Conservation (phyloP, 2,113 vertebrate species). For the Nymphicus hollandicus region DNA sequence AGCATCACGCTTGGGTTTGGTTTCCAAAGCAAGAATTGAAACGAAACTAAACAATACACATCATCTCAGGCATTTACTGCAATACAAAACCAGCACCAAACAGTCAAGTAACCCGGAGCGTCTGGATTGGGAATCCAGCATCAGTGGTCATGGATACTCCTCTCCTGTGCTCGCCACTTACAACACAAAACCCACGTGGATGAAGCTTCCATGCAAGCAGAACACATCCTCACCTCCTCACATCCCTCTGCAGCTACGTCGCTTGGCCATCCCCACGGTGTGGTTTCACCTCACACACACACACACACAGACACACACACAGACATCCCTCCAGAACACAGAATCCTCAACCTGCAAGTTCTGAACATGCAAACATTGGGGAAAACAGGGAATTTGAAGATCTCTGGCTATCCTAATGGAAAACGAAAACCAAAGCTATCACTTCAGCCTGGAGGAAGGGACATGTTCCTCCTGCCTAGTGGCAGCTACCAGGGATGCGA, state of each 20-base stretch:
- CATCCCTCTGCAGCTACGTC: not conserved
- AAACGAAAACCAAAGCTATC: not conserved
- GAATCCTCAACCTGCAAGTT: not conserved
- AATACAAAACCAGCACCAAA: conserved; percentile 3
- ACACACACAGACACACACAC: not conserved
- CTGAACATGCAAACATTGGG: not conserved
- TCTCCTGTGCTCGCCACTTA: not conserved
- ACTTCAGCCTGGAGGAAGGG: not conserved
- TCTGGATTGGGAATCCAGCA: not conserved
- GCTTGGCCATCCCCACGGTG: not conserved
- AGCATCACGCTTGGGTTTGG: not conserved
- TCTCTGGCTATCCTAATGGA: not conserved
- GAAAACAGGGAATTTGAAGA: not conserved
- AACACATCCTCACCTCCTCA: not conserved
- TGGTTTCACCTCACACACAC: not conserved
- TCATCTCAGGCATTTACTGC: not conserved
- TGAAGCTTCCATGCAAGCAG: not conserved
- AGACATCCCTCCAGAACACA: not conserved
- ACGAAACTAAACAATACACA: not conserved
- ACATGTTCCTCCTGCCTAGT: rapidly evolving
- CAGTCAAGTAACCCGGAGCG: not conserved
- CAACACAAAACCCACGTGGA: not conserved
- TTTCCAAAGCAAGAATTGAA: not conserved
- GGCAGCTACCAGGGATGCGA: not conserved
- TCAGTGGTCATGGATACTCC: not conserved